phyloP scores from a whole-genome alignment of 2,797 vertebrate genomes.

The Parauchenoglanis ngamensis region DNA sequence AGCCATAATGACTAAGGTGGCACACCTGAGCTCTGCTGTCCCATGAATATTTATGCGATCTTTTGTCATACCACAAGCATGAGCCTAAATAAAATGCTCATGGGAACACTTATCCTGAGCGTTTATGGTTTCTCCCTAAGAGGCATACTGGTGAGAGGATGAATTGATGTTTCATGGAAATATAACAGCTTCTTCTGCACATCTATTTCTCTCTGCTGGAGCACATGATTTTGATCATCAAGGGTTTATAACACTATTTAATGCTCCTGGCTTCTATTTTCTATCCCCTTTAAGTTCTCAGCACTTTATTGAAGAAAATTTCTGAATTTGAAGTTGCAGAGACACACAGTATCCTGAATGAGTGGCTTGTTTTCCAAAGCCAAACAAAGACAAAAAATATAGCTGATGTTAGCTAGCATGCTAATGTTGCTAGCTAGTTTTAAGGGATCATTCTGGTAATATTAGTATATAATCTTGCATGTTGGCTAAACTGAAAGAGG shows the following conservation, averaged over 20 bases:
- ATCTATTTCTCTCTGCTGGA: slow-evolving; percentile 9
- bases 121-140: background rate
- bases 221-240: background rate
- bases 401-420: background rate
- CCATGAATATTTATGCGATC: background rate
- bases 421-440: background rate
- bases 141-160: background rate
- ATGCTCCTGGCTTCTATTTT: background rate
- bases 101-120: background rate
- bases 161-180: slow-evolving; percentile 15
- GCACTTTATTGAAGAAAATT: background rate
- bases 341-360: background rate
- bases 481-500: background rate
- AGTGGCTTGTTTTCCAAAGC: background rate
- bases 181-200: background rate
- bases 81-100: background rate
- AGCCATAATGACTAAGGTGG: background rate
- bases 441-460: background rate
- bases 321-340: background rate
- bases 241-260: background rate
- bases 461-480: background rate
- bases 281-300: background rate
- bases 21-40: background rate
- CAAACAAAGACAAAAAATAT: background rate
- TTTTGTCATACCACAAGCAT: background rate